Percentiles rank a stretch among this genome's conserved stretches.
phyloP scores from a whole-genome alignment of 2,888 invertebrate species.

The Acleris cristana region DNA sequence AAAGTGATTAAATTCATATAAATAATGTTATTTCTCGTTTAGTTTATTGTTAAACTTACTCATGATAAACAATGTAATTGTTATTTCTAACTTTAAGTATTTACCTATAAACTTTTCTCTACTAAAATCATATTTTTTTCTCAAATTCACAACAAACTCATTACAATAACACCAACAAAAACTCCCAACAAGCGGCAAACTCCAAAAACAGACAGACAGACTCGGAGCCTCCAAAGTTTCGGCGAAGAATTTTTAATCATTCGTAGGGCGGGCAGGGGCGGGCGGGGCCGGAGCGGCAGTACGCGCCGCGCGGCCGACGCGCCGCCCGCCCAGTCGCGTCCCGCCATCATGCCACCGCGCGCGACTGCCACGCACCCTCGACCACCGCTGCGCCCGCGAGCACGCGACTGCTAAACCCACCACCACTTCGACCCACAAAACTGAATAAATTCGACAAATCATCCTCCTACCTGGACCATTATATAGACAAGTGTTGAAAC shows the following conservation, averaged over 20 bases:
- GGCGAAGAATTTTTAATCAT: slow-evolving; percentile 77
- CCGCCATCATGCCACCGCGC: slow-evolving; percentile 62
- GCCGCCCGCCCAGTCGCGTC: slow-evolving; percentile 70
- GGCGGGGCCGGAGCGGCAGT: slow-evolving; percentile 74
- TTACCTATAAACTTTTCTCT: no score
- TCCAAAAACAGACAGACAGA: slow-evolving; percentile 24
- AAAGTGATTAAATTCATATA: no score
- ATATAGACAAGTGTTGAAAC: slow-evolving; percentile 68
- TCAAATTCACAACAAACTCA: background rate
- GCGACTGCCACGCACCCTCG: slow-evolving; percentile 52
- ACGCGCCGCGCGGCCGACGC: slow-evolving; percentile 84
- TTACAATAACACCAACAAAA: slow-evolving; percentile 15
- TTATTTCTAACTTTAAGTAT: no score
- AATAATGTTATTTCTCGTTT: no score
- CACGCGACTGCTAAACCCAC: slow-evolving; percentile 58
- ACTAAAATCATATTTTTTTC: no score
- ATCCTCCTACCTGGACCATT: slow-evolving; percentile 82
- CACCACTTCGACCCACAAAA: slow-evolving; percentile 72
- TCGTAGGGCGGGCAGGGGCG: slow-evolving; percentile 52
- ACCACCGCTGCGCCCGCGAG: slow-evolving; percentile 49
- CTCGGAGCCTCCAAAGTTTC: slow-evolving; percentile 55
- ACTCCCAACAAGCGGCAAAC: slow-evolving; percentile 9
- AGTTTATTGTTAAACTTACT: no score
- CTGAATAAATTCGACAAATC: slow-evolving; percentile 84
- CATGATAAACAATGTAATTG: no score